phyloP scores from a whole-genome alignment of 2,797 vertebrate genomes.

The Bradypodion pumilum region DNA sequence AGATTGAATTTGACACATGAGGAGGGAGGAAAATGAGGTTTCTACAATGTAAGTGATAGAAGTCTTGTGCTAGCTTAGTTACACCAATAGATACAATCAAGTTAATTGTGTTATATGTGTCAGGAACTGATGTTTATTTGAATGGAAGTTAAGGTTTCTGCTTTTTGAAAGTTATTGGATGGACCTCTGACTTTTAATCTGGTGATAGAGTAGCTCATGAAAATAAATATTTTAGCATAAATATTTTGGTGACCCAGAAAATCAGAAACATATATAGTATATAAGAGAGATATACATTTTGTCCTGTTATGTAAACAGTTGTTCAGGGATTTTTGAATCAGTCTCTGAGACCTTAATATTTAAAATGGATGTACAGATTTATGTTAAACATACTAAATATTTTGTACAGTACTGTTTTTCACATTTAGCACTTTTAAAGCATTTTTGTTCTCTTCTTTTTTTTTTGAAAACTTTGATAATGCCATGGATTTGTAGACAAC shows the following conservation, averaged over 20 bases:
- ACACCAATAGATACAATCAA: neutral
- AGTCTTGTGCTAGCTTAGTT: neutral
- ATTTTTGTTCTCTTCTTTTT: too few relatives aligned
- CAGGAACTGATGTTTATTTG: slow-evolving; percentile 59
- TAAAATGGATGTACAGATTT: neutral
- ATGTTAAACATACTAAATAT: neutral
- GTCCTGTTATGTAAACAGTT: slow-evolving; percentile 16
- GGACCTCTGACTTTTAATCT: slow-evolving; percentile 62
- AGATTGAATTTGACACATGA: neutral
- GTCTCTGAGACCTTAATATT: neutral
- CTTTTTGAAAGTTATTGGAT: slow-evolving; percentile 57
- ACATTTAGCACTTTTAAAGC: neutral
- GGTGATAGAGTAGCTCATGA: slow-evolving; percentile 50
- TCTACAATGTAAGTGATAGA: neutral
- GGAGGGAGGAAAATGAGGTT: neutral
- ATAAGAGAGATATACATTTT: slow-evolving; percentile 24
- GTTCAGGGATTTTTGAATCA: neutral
- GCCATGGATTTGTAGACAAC: neutral
- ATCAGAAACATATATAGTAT: slow-evolving; percentile 59
- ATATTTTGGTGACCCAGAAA: slow-evolving; percentile 58
- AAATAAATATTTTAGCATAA: slow-evolving; percentile 63
- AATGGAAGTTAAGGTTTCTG: slow-evolving; percentile 61
- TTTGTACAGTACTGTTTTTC: neutral
- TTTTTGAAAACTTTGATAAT: neutral
- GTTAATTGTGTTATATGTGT: slow-evolving; percentile 59